These are phyloP conservation scores for Oncorhynchus mykiss DNA, from an alignment of 2,113 vertebrate species.

Conservation along the genomic window DNA sequence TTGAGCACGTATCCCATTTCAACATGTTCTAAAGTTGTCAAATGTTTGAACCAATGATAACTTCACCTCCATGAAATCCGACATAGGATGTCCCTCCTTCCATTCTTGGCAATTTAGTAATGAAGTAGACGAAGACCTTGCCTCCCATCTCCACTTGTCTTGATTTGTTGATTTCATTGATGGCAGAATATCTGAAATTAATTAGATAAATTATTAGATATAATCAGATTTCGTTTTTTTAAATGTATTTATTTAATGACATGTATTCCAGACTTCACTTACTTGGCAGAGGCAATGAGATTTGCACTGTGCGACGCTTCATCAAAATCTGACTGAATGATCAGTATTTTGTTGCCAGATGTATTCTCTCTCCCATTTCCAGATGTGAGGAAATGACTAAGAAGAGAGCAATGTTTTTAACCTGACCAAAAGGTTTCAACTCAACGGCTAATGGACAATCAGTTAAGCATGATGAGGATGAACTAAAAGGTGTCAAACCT, in stretches of 20 bases:
- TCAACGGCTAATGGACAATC: too few relatives aligned
- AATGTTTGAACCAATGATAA: background rate
- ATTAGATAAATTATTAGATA: conserved; percentile 7
- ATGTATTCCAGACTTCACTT: conserved; percentile 42
- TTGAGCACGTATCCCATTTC: background rate
- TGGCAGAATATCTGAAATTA: conserved; percentile 80
- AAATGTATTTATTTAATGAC: background rate
- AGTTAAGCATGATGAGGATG: background rate
- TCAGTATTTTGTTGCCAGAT: conserved; percentile 76
- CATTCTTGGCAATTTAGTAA: conserved; percentile 87
- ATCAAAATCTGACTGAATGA: conserved; percentile 90
- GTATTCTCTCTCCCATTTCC: conserved; percentile 8
- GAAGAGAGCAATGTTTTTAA: conserved; percentile 16
- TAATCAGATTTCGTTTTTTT: background rate
- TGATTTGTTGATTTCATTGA: conserved; percentile 89
- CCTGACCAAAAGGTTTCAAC: background rate
- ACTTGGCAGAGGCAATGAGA: conserved; percentile 93
- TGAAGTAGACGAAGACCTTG: conserved; percentile 84
- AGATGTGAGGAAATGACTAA: conserved; percentile 76
- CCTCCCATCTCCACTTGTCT: conserved; percentile 43
- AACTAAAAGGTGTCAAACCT: conserved; percentile 65
- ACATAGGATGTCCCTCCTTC: conserved; percentile 83
- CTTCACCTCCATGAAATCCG: conserved; percentile 90
- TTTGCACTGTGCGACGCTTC: conserved; percentile 79
- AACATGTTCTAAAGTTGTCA: background rate